phyloP scores from a whole-genome alignment of 2,113 vertebrate species.

The Mustelus asterias region DNA sequence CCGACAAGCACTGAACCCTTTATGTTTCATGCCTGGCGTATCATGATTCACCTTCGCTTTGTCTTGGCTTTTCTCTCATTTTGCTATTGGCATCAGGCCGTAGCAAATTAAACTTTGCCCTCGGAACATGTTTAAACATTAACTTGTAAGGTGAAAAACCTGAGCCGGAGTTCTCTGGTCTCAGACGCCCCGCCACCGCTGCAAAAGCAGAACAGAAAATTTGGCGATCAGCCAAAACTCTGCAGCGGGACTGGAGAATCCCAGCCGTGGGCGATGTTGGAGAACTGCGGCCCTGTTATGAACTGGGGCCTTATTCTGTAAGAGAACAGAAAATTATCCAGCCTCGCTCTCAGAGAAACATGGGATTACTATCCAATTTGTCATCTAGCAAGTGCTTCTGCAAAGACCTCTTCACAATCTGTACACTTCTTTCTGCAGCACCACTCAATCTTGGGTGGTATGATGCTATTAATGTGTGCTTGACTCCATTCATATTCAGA shows the following conservation, averaged over 20 bases:
- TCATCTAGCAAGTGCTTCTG: neutral
- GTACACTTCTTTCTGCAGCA: neutral
- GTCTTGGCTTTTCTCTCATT: neutral
- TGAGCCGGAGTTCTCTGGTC: neutral
- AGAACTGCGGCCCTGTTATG: too few species aligned
- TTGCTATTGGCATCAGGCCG: neutral
- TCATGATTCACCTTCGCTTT: neutral
- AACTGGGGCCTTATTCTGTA: neutral
- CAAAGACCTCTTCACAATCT: neutral
- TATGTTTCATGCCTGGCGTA: neutral
- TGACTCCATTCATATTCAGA: neutral
- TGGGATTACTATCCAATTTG: neutral
- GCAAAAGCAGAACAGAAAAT: too few species aligned
- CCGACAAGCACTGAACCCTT: neutral
- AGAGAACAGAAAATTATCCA: neutral
- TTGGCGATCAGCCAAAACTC: too few species aligned
- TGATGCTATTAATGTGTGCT: neutral
- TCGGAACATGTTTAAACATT: neutral
- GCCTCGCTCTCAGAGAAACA: neutral
- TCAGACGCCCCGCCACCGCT: too few species aligned
- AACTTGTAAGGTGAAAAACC: neutral
- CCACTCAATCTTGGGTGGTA: neutral
- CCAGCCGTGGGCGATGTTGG: too few species aligned
- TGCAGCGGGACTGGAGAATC: too few species aligned
- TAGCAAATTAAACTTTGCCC: neutral